Base-by-base conservation (phyloP, 2,888 invertebrate genomes). In the Netelia fuscicornis region DNA sequence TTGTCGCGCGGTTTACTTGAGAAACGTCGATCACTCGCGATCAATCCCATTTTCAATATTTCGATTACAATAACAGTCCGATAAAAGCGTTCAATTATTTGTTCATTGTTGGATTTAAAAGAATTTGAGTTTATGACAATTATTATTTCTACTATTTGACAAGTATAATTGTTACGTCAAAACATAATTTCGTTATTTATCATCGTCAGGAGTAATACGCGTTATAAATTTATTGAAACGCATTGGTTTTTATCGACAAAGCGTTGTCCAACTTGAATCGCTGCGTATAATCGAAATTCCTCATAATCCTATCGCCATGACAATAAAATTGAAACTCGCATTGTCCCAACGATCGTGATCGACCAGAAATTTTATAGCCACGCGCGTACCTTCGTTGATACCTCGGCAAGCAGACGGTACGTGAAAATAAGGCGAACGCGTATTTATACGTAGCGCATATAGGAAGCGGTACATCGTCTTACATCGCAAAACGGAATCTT, bases 401-500 rank as follows among this genome's bases (percentile, higher is more conserved):
- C 54, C 54, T 65, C 20, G 37, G 20, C 54, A 37, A 54, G 9
- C 75, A 76, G 75, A 76, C 56, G 75, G 54, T 23, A 20, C 37
- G 54, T 76, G 64, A 48, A 58, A 77, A 68, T 77, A 25, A 68
- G 30, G 48, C 48, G 17, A 68, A 44, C 60, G 68, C 48, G 30
- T 60, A 68, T 60, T 77, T 77, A 77, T 37, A 37, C 37, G 37
- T 5, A 37, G 37, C 44, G 56, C 52, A 65, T 54, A 23, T 37
- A 48, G 13, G 48, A 2, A 48, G 67, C 48, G 42, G 17, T 48
- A 48, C 30, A 13, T 58, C 17, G 42, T 42, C 48, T 5, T 58
- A 60, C 68, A 52, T 78, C n/a, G 42, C 42, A 54, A 79, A 71
- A 71, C 62, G 62, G 42, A 79, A 79, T 79, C 60, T 84, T 84